Evolutionary conservation across 2,888 invertebrate genomes (phyloP).

Genomic region (Papilio elwesi): DNA sequence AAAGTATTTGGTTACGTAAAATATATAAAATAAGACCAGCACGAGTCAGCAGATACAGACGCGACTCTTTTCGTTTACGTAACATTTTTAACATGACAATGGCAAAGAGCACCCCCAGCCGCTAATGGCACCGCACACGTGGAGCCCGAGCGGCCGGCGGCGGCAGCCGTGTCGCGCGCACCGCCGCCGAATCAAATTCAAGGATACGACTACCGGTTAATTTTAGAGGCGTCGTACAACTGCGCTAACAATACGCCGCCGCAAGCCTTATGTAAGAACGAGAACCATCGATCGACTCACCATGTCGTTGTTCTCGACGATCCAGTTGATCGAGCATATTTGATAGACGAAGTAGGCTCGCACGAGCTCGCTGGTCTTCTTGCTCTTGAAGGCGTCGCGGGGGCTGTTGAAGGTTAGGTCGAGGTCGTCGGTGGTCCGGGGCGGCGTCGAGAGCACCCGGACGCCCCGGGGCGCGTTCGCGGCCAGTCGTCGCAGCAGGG

Average conservation of each 20-base stretch:
- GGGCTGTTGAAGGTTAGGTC: constrained; percentile 95
- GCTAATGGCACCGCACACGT: constrained; percentile 41
- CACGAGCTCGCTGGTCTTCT: constrained; percentile 95
- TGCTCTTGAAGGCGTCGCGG: constrained; percentile 96
- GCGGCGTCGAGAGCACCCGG: constrained; percentile 64
- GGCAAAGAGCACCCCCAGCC: constrained; percentile 19
- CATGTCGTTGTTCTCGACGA: constrained; percentile 97
- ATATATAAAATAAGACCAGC: neutral
- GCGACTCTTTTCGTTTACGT: constrained; percentile 42
- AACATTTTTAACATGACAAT: constrained; percentile 34
- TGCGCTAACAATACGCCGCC: constrained; percentile 52
- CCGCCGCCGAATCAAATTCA: constrained; percentile 52
- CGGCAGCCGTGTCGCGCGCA: constrained; percentile 43
- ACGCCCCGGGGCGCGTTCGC: constrained; percentile 67
- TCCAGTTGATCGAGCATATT: constrained; percentile 92
- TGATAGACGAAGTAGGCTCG: constrained; percentile 96
- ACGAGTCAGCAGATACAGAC: neutral
- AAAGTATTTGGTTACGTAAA: constrained; percentile 8
- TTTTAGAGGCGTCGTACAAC: constrained; percentile 61
- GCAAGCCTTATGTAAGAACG: constrained; percentile 71
- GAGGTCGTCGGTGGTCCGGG: constrained; percentile 85
- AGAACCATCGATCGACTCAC: constrained; percentile 83
- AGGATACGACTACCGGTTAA: constrained; percentile 59
- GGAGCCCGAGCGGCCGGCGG: constrained; percentile 8
- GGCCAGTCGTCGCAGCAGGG: constrained; percentile 76